Evolutionary conservation across 2,888 invertebrate genomes (phyloP).

Genomic region (Chironomus tentans): DNA sequence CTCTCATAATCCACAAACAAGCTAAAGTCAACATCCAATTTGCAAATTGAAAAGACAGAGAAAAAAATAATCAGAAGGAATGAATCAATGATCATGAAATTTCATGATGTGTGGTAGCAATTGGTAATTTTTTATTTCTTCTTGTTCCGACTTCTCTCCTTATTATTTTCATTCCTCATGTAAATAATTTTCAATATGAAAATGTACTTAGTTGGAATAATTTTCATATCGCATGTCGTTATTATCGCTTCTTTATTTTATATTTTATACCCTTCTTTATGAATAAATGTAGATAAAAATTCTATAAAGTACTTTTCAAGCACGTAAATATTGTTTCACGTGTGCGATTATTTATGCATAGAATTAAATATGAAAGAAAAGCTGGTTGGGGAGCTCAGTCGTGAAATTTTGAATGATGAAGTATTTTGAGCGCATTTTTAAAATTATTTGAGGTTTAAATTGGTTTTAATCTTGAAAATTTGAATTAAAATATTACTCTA

Average conservation of each 20-base stretch:
- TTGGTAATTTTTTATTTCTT: not conserved
- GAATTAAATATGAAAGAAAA: too few relatives aligned
- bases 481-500: too few relatives aligned
- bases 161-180: not conserved
- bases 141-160: not conserved
- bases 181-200: not conserved
- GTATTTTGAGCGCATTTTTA: too few relatives aligned
- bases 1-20: too few relatives aligned
- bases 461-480: too few relatives aligned
- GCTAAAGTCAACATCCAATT: not conserved
- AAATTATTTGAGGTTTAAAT: too few relatives aligned
- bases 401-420: too few relatives aligned
- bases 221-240: constrained; percentile 19
- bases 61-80: not conserved
- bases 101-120: constrained; percentile 25
- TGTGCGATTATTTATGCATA: too few relatives aligned
- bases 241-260: constrained; percentile 14
- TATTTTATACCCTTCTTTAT: not conserved
- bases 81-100: constrained; percentile 15
- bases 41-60: not conserved
- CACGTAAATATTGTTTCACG: constrained; percentile 8
- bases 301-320: not conserved
- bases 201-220: not conserved
- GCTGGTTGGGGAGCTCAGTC: too few relatives aligned
- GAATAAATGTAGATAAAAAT: constrained; percentile 13